phyloP scores from a whole-genome alignment of 2,113 vertebrate genomes.

The Menura novaehollandiae region DNA sequence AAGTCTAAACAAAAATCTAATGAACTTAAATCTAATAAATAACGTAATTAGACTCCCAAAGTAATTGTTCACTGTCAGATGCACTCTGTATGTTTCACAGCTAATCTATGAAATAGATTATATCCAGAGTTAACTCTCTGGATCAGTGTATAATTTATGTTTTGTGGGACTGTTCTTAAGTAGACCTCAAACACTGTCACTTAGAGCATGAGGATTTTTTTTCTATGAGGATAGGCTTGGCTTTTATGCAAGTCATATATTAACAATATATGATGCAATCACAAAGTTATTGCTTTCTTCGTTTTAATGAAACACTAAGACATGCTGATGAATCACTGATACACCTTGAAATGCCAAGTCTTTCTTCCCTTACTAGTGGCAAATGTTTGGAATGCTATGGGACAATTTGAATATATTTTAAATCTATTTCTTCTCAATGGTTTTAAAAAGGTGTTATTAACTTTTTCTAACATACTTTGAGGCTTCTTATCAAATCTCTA shows the following conservation, averaged over 20 bases:
- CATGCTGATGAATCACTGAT: background rate
- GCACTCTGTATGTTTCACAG: background rate
- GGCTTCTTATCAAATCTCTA: background rate
- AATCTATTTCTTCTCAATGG: background rate
- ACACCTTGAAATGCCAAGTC: background rate
- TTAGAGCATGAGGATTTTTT: accelerated
- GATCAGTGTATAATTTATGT: background rate
- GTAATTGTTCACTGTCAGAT: background rate
- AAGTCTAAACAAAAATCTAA: background rate
- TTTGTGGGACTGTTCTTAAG: background rate
- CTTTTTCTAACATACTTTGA: background rate
- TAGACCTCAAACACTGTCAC: background rate
- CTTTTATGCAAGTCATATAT: background rate
- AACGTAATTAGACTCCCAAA: background rate
- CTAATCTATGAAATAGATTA: background rate
- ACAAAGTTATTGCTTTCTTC: background rate
- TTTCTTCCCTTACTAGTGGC: background rate
- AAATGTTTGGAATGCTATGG: background rate
- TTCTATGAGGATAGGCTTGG: background rate
- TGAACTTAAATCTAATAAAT: background rate
- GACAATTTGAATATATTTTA: background rate
- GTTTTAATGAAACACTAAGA: background rate
- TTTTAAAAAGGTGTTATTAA: background rate
- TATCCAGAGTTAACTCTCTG: background rate
- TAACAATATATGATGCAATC: background rate